phyloP scores from a whole-genome alignment of 2,113 vertebrate genomes.

The Engraulis encrasicolus region DNA sequence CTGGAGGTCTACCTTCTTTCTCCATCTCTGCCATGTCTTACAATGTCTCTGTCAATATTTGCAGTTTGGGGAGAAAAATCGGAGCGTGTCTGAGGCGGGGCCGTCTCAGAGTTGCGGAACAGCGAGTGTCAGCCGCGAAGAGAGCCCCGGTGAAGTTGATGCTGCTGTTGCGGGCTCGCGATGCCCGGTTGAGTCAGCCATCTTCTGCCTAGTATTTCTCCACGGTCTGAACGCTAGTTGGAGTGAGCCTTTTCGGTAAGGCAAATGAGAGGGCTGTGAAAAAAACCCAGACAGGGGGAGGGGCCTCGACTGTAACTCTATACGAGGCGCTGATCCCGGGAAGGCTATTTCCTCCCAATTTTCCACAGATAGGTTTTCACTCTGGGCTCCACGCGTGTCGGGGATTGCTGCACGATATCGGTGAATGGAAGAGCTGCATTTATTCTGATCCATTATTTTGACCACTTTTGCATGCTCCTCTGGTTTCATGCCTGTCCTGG shows the following conservation, averaged over 20 bases:
- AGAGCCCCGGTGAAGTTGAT: slow-evolving; percentile 70
- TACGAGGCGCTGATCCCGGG: slow-evolving; percentile 77
- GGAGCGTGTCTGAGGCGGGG: slow-evolving; percentile 55
- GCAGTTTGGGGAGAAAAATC: slow-evolving; percentile 44
- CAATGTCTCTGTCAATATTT: slow-evolving; percentile 79
- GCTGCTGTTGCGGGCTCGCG: slow-evolving; percentile 79
- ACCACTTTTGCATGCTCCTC: slow-evolving; percentile 4
- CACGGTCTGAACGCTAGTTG: slow-evolving; percentile 73
- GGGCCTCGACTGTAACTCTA: slow-evolving; percentile 80
- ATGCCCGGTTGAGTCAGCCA: slow-evolving; percentile 86
- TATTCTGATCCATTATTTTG: neutral
- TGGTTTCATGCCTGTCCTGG: neutral
- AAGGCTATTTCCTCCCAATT: slow-evolving; percentile 76
- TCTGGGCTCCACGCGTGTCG: slow-evolving; percentile 46
- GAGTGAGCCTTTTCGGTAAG: slow-evolving; percentile 76
- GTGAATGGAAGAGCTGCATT: slow-evolving; percentile 1
- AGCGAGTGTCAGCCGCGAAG: slow-evolving; percentile 73
- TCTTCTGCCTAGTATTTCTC: slow-evolving; percentile 83
- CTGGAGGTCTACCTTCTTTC: slow-evolving; percentile 98
- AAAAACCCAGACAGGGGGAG: slow-evolving; percentile 80
- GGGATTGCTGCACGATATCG: slow-evolving; percentile 39
- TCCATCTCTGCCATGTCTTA: slow-evolving; percentile 99
- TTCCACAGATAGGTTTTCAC: slow-evolving; percentile 63
- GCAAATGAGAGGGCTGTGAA: slow-evolving; percentile 80
- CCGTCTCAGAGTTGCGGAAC: slow-evolving; percentile 77